Evolutionary conservation across 2,888 invertebrate genomes (phyloP), one percentile per base, ranked within the genome.

Genomic region (Drosophila buzzatii): DNA sequence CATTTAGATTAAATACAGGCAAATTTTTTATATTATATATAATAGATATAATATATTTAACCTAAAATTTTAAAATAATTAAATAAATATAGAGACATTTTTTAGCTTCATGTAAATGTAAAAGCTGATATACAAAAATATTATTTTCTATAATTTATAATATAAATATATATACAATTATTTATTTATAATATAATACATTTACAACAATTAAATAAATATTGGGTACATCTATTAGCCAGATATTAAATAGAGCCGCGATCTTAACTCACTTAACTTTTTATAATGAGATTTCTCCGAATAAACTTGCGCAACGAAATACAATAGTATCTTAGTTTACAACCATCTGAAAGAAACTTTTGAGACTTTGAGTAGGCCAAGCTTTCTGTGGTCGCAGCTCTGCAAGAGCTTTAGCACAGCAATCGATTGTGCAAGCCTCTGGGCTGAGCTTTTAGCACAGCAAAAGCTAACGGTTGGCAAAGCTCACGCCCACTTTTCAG

Each of bases 381-480:
- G 59, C 47, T 60, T 62, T 60, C 33, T 5, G 2, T 31, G 18
- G 0, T 10, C 7, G 10, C 3, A 20, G 16, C 33, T 16, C 42
- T 33, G 3, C 12, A 58, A 45, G 45, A 27, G n/a, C 27, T 56
- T 78, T 62, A 45, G 74, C 10, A n/a, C 31, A 58, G 2, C 31
- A n/a, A 16, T 2, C 5, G 5, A 49, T 20, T 49, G 31, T 3
- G 4, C 33, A 2, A 14, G 12, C 10, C 3, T n/a, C 12, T 7
- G 6, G 12, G 41, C 55, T 20, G 45, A 61, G 27, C 52, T 64
- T 71, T 14, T 5, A 41, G 14, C 18, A 44, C 18, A 1, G 6
- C 27, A 1, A 39, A 70, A 86, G 88, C 62, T 78, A n/a, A 12
- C 37, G 16, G 27, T 16, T 14, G 2, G 16, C 5, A n/a, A 69